These are phyloP conservation scores for Pluvianellus socialis DNA, from an alignment of 2,113 vertebrate species.

Conservation along the genomic window DNA sequence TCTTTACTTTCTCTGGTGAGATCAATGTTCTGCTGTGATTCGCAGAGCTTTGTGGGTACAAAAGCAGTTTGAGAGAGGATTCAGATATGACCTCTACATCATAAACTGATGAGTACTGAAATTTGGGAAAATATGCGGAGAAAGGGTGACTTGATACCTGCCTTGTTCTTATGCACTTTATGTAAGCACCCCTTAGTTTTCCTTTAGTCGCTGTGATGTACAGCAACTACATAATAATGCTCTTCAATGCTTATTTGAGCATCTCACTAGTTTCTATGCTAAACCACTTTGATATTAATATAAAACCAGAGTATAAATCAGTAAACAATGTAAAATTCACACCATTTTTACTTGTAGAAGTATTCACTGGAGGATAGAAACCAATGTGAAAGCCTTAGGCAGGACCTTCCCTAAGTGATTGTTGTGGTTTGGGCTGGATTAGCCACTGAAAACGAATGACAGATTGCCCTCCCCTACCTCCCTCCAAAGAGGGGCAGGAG, in stretches of 20 bases:
- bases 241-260: background rate
- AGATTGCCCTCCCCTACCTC: too few relatives aligned
- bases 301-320: background rate
- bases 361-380: background rate
- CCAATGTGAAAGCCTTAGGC: background rate
- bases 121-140: background rate
- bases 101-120: background rate
- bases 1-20: background rate
- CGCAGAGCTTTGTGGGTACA: background rate
- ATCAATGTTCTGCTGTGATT: background rate
- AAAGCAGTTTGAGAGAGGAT: background rate
- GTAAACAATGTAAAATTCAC: background rate
- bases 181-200: background rate
- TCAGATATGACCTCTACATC: background rate
- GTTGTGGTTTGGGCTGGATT: too few relatives aligned
- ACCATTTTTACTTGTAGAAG: background rate
- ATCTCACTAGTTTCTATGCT: background rate
- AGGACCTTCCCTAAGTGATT: background rate
- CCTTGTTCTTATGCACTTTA: background rate
- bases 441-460: too few relatives aligned
- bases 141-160: background rate
- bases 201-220: background rate
- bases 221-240: background rate
- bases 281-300: background rate
- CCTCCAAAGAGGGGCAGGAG: too few relatives aligned